Conservation (phyloP, 2,113 vertebrate genomes). For the Danionella cerebrum region DNA sequence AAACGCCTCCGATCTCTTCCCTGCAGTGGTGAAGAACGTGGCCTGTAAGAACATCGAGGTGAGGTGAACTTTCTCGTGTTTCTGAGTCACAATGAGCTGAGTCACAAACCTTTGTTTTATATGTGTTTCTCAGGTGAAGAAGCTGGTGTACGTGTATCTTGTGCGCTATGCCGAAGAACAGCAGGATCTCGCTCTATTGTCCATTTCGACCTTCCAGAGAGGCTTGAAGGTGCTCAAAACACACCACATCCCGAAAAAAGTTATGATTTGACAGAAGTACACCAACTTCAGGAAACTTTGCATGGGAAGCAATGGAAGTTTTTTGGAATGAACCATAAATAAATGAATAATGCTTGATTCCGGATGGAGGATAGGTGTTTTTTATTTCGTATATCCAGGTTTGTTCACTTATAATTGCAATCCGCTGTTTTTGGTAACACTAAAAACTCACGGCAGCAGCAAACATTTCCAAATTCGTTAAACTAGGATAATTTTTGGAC, state of each 20-base stretch:
- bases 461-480: no score
- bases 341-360: no score
- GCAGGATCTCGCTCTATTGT: conserved; percentile 91
- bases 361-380: no score
- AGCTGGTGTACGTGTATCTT: conserved; percentile 94
- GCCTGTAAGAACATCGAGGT: conserved; percentile 99
- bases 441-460: no score
- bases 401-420: no score
- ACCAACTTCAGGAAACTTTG: no score
- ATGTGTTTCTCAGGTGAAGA: conserved; percentile 77
- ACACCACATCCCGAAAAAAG: neutral
- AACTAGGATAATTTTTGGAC: no score
- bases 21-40: conserved; percentile 95
- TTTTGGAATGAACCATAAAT: no score
- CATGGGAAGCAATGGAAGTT: no score
- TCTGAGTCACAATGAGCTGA: neutral
- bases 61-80: conserved; percentile 31
- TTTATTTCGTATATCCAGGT: no score
- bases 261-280: neutral
- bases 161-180: conserved; percentile 96
- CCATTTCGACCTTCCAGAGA: conserved; percentile 95
- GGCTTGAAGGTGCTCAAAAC: conserved; percentile 81
- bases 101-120: neutral
- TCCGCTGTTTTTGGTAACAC: no score
- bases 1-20: conserved; percentile 93